Evolutionary conservation across 2,888 invertebrate genomes (phyloP), one percentile per base, ranked within the genome.

Genomic region (Lepidochitona cinerea): DNA sequence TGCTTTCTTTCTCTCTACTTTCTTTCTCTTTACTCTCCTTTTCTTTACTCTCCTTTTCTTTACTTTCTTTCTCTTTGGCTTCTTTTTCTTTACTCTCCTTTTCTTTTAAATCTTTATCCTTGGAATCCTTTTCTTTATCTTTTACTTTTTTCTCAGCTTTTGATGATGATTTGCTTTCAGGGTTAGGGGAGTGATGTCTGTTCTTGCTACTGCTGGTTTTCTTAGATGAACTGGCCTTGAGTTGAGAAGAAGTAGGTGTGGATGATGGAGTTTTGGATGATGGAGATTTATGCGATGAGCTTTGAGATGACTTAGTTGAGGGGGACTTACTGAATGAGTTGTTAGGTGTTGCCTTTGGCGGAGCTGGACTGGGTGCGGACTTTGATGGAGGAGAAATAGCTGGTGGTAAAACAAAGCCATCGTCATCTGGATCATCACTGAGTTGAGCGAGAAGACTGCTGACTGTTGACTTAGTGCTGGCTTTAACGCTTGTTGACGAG

Each of bases 371-470:
- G 12, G 78, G 77, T 35, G 75, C 68, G 14, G 69, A 49, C n/a
- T 36, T 67, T 52, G 49, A 36, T 32, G 65, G 37, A 32, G 67
- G 37, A 33, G 75, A 75, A 2, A 73, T 72, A 1, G 71, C 67
- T 9, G 70, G 32, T 49, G 70, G 41, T n/a, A 70, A 64, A 64
- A 68, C 59, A 41, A 49, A 32, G 37, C 67, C 66, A 70, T 74
- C 74, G 18, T 53, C 53, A 37, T 75, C 73, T 35, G 74, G 74
- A 49, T 68, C 54, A 36, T 74, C 72, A 14, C 52, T 59, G 18
- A 71, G 35, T 35, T 76, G 68, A 18, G 67, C 67, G 66, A 73
- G 71, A n/a, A 73, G 33, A 53, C 64, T 53, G 37, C 54, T 53
- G 37, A 70, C 66, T 12, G 68, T 69, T 4, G 26, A 23, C 32